Evolutionary conservation across 2,797 vertebrate species (phyloP).

Genomic region (Halcyon smyrnensis): DNA sequence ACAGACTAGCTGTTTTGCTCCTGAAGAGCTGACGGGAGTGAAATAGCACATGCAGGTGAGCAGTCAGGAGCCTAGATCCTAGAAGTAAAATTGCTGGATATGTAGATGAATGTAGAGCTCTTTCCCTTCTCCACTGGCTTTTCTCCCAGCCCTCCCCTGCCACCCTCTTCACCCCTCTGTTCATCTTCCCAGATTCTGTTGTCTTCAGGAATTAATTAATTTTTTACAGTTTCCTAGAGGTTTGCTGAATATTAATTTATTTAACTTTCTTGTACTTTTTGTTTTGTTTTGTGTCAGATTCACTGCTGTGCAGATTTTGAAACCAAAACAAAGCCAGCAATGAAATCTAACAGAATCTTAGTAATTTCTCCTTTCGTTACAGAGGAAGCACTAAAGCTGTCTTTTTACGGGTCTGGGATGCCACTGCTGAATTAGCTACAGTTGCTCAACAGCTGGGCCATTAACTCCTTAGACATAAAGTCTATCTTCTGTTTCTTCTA

Average conservation of each 20-base stretch:
- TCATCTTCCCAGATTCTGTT: background rate
- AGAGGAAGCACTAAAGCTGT: slow-evolving; percentile 20
- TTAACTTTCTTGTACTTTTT: background rate
- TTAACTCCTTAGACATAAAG: slow-evolving; percentile 53
- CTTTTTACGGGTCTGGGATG: slow-evolving; percentile 26
- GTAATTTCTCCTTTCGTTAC: slow-evolving; percentile 40
- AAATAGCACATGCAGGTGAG: background rate
- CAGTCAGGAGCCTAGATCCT: background rate
- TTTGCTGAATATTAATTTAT: background rate
- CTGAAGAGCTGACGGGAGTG: background rate
- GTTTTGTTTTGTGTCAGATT: background rate
- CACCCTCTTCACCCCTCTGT: background rate
- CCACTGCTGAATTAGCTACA: slow-evolving; percentile 1
- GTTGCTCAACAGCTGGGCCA: slow-evolving; percentile 46
- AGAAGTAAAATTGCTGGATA: background rate
- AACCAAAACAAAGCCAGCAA: slow-evolving; percentile 15
- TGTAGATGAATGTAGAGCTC: background rate
- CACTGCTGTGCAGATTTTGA: background rate
- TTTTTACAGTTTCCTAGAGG: background rate
- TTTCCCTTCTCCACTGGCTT: background rate
- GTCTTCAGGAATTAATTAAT: background rate
- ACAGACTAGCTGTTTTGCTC: background rate
- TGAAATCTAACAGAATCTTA: background rate
- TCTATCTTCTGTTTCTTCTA: slow-evolving; percentile 52
- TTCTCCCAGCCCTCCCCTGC: background rate